Base-by-base conservation (phyloP, 2,888 invertebrate genomes). In the Pyrgus malvae region DNA sequence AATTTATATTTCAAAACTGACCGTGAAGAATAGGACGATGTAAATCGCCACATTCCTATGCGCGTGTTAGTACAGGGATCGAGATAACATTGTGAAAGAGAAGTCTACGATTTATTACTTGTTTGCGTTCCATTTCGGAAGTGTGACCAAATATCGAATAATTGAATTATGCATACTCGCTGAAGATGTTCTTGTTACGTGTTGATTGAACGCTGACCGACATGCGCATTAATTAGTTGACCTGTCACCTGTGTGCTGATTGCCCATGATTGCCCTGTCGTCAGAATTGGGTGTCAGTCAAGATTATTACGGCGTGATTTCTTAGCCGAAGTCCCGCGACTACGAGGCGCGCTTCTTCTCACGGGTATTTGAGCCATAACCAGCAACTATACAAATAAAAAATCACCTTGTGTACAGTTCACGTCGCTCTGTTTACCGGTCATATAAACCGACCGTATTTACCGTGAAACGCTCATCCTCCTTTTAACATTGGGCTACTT, bases 341-440 rank as follows among this genome's bases (percentile, higher is more conserved):
- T 72, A 73, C 69, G 78, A 78, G 78, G 70, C 69, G 68, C 63
- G 62, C 63, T 63, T 58, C 76, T 88, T 90, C 89, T 88, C 89
- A 90, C 89, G 89, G 87, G 80, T 84, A 88, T 90, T 89, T 87
- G 78, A 80, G 72, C 75, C 78, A 74, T 76, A 76, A 76, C 83
- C 74, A 72, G 79, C 76, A 75, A 78, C 81, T 83, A 79, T 66
- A 83, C 83, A 88, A 89, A 89, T 82, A 88, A 84, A 80, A 80
- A 78, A 83, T 72, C 78, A 81, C 72, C 77, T 77, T 89, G 89
- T 89, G 88, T 89, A 88, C 89, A 86, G 86, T 87, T 89, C 87
- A 85, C 88, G 86, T 83, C 72, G 80, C 72, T 71, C 64, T 86
- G 85, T 88, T 88, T 85, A 77, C 86, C 76, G 77, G 79, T 69